Base-by-base conservation (phyloP, 2,888 invertebrate genomes). In the Zele albiditarsus region DNA sequence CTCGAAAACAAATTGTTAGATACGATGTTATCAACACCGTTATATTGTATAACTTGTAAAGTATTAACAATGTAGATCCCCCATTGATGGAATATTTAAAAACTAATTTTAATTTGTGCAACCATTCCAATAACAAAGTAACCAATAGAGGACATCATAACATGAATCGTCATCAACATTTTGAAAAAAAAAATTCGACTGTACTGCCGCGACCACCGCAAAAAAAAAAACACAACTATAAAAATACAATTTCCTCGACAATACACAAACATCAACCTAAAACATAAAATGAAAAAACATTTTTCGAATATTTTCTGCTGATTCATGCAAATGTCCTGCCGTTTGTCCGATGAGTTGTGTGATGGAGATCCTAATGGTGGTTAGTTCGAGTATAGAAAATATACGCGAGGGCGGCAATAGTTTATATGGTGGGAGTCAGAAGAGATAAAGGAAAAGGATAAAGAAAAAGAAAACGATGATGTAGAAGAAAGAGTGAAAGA, bases 301-400 rank as follows among this genome's bases (percentile, higher is more conserved):
- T 20, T 20, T 53, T 23, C 53, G 20, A 20, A 53, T 23, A 53
- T 20, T 53, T 62, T n/a, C 10, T 42, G 25, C 42, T 71, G 62
- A 71, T 71, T 71, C 62, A 71, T 58, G 27, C n/a, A 20, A 42
- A 74, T 20, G 31, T 20, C 31, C 14, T 27, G 28, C 46, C 42
- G 23, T 65, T 63, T 67, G 73, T 62, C 70, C 77, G 79, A 73
- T 79, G 79, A 80, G 80, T 79, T 78, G 78, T 75, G 72, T 75
- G 75, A 73, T 73, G 71, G 67, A 75, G 66, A 74, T 76, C 60
- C 77, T 80, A 80, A 80, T 79, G 77, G 77, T 77, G 71, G 33
- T 74, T 79, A 73, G 76, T 77, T 77, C 31, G 71, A 78, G 78
- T 75, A 78, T 53, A 53, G 20, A 53, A n/a, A 38, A 20, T 20